A percentile compares a stretch with the other conserved stretches of the same genome.
Conservation (phyloP, 1,140 invertebrate species). For the Orussus abietinus region DNA sequence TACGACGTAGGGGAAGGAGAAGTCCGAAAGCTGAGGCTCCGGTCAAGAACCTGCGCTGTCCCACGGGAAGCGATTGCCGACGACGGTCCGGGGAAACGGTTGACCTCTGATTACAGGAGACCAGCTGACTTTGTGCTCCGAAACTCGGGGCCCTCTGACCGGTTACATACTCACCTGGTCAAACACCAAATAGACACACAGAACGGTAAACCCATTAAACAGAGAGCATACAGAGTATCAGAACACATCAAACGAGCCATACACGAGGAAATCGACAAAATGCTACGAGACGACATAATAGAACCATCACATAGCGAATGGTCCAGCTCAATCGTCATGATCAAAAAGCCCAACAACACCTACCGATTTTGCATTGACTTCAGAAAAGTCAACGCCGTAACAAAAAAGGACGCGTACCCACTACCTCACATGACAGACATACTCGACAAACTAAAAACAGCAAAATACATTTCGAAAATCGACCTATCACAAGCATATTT, state of each 20-base stretch:
- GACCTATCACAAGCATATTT: constrained; percentile 31
- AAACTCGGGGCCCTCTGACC: too few relatives aligned
- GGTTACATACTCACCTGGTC: constrained; percentile 18
- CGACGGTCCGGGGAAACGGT: too few relatives aligned
- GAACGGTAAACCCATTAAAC: constrained; percentile 28
- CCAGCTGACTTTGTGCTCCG: too few relatives aligned
- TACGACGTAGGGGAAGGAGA: too few relatives aligned
- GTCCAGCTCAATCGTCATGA: constrained; percentile 41
- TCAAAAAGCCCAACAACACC: constrained; percentile 46
- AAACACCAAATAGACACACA: constrained; percentile 33
- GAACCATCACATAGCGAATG: constrained; percentile 33
- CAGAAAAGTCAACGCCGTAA: constrained; percentile 45
- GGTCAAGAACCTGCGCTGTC: too few relatives aligned
- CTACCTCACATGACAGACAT: constrained; percentile 31
- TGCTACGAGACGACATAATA: constrained; percentile 32
- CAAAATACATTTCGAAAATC: constrained; percentile 23
- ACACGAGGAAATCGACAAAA: constrained; percentile 17
- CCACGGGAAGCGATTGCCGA: too few relatives aligned
- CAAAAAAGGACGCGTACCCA: constrained; percentile 28
- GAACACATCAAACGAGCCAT: constrained; percentile 14
- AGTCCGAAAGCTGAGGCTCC: too few relatives aligned
- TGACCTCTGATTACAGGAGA: too few relatives aligned
- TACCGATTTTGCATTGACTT: constrained; percentile 52
- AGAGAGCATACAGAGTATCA: constrained; percentile 26
- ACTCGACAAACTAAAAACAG: constrained; percentile 30